Conservation (phyloP, 2,113 vertebrate genomes). For the Thalassoma bifasciatum region DNA sequence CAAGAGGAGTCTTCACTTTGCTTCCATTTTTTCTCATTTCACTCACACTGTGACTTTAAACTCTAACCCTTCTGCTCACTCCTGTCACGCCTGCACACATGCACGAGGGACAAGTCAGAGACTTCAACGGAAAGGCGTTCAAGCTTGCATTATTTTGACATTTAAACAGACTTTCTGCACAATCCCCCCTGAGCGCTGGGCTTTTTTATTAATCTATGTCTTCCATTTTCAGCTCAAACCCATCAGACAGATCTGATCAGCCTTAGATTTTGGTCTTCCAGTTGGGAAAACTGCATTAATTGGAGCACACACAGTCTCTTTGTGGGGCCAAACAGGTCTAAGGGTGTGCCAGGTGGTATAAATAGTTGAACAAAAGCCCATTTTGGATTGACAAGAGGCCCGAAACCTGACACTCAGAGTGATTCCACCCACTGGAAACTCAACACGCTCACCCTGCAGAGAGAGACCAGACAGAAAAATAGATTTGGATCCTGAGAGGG, state of each 20-base stretch:
- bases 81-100: not conserved
- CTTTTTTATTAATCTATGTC: constrained; percentile 11
- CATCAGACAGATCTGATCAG: not conserved
- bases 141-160: constrained; percentile 4
- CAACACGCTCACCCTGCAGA: constrained; percentile 9
- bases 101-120: not conserved
- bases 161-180: constrained; percentile 8
- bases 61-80: constrained; percentile 5
- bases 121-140: not conserved
- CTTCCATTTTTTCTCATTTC: constrained; percentile 45
- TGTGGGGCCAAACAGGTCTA: constrained; percentile 4
- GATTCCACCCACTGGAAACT: constrained; percentile 56
- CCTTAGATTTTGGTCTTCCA: constrained; percentile 45
- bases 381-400: constrained; percentile 42
- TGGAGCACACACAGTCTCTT: constrained; percentile 3
- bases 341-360: constrained; percentile 40
- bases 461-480: not conserved
- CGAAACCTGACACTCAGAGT: constrained; percentile 56
- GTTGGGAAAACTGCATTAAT: not conserved
- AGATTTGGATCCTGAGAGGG: constrained; percentile 14
- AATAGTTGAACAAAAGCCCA: constrained; percentile 68
- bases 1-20: not conserved
- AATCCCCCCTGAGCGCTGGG: not conserved
- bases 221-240: constrained; percentile 30
- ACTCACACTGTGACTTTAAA: constrained; percentile 32